Base-by-base conservation (phyloP, 1,140 invertebrate species). In the Sesamia nonagrioides region DNA sequence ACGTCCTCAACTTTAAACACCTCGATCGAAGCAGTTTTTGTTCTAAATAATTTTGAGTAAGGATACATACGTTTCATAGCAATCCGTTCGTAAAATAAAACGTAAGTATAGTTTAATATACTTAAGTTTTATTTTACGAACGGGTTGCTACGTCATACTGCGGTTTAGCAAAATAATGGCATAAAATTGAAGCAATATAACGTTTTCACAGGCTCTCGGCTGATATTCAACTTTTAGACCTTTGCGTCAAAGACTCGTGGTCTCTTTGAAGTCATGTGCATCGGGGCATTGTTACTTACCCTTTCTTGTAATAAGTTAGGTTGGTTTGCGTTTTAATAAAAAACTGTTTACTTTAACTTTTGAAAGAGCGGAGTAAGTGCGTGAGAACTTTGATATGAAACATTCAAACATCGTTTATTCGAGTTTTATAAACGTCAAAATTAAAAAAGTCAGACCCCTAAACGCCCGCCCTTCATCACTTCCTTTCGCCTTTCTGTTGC, bases 251-350 rank as follows among this genome's bases (percentile, higher is more conserved):
- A 82, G 78, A 74, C 69, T 68, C 61, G 72, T 45, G 78, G 78
- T 83, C 40, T 37, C 78, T 83, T 83, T 83, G 81, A 83, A 73
- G 69, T 83, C 81, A 71, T 78, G 60, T 80, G 78, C 81, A 74
- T 27, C 56, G n/a, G 81, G 40, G 17, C 61, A 61, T 42, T 74
- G 72, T 58, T 42, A 17, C 33, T 21, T 18, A 2, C 61, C 60
- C 17, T 66, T 66, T 66, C 61, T 40, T 66, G 40, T 40, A 9
- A 21, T 27, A 33, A n/a, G 1, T 35, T 21, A 21, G 1, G 33
- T 8, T 66, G 37, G n/a, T 42, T 66, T 66, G 6, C 1, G 37
- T 66, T 40, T 45, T 45, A 15, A 42, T 66, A 37, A 37, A 17
- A n/a, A n/a, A 35, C 3, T n/a, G 35, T 61, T 61, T 37, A 37